Conservation (phyloP, 2,113 vertebrate genomes). For the Anoura caudifer region DNA sequence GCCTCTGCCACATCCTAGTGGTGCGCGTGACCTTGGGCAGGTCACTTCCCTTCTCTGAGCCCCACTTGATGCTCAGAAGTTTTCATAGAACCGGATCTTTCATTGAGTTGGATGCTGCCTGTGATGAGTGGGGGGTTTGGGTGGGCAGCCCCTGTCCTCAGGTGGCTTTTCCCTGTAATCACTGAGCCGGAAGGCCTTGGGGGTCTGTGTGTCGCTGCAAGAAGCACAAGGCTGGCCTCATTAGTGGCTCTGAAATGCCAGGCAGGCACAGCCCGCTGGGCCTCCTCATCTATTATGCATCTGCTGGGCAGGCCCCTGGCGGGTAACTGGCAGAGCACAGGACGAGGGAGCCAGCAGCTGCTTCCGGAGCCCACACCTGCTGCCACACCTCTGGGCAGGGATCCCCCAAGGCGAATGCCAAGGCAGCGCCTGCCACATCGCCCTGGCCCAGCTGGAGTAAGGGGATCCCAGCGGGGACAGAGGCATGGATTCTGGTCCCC, state of each 20-base stretch:
- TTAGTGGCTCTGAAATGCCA: slow-evolving; percentile 70
- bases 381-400: background rate
- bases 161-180: background rate
- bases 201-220: background rate
- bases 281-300: slow-evolving; percentile 69
- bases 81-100: background rate
- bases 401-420: background rate
- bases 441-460: background rate
- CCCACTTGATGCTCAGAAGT: background rate
- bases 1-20: background rate
- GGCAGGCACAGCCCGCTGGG: slow-evolving; percentile 54
- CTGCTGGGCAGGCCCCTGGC: slow-evolving; percentile 47
- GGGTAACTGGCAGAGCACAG: slow-evolving; percentile 42
- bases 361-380: slow-evolving; percentile 49
- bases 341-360: background rate
- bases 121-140: background rate
- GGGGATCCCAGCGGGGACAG: background rate
- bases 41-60: background rate
- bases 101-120: background rate
- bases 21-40: background rate
- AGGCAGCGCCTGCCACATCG: background rate
- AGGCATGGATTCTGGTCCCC: background rate
- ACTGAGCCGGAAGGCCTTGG: background rate
- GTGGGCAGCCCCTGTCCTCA: slow-evolving; percentile 6
- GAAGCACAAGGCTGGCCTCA: slow-evolving; percentile 22